Percentiles rank a stretch among this genome's conserved stretches.
These are phyloP conservation scores for Danionella cerebrum DNA, from an alignment of 2,113 vertebrate species.

Conservation along the genomic window DNA sequence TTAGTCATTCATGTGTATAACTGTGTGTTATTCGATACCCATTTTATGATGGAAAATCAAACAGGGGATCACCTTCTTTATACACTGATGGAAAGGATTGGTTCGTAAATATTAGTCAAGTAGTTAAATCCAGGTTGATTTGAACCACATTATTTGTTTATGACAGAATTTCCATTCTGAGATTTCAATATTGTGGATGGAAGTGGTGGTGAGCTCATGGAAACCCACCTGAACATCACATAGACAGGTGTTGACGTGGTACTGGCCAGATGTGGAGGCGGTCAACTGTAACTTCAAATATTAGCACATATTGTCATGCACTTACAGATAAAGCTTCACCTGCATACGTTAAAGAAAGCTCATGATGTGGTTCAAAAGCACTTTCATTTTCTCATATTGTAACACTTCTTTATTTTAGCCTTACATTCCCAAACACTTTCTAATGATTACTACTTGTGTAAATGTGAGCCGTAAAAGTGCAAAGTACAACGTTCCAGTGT, in stretches of 20 bases:
- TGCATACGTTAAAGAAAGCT: no score
- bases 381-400: no score
- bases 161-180: constrained; percentile 38
- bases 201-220: constrained; percentile 4
- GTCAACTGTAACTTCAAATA: not conserved
- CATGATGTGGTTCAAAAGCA: no score
- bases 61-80: not conserved
- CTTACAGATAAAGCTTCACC: not conserved
- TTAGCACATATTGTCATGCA: not conserved
- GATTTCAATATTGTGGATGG: constrained; percentile 31
- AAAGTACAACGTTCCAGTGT: no score
- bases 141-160: constrained; percentile 52
- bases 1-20: not conserved
- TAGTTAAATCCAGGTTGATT: constrained; percentile 18
- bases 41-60: not conserved
- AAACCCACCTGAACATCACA: not conserved
- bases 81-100: constrained; percentile 16
- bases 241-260: not conserved
- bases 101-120: constrained; percentile 50
- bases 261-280: not conserved
- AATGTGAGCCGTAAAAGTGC: no score
- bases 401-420: no score
- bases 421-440: no score
- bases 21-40: not conserved
- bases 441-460: no score